Percentiles rank a stretch among this genome's conserved stretches.
These are phyloP conservation scores for Apodemia mormo DNA, from an alignment of 2,888 invertebrate genomes.

Conservation along the genomic window DNA sequence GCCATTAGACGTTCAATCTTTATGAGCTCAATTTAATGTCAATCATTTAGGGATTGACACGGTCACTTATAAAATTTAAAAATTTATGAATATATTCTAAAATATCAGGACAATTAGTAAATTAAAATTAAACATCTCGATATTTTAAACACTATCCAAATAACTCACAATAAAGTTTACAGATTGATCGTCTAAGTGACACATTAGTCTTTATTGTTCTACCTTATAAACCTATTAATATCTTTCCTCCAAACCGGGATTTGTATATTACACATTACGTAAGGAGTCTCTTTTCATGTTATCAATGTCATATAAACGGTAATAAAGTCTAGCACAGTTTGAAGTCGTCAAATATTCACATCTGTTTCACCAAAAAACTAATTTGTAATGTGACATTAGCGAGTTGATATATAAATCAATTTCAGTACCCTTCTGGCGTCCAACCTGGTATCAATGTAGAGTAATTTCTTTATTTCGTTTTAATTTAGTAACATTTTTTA, in stretches of 20 bases:
- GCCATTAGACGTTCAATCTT: slow-evolving; percentile 15
- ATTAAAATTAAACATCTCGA: not conserved
- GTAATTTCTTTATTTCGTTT: not conserved
- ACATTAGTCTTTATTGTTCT: not conserved
- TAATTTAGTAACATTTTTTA: not conserved
- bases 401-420: not conserved
- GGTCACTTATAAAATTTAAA: not conserved
- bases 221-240: slow-evolving; percentile 17
- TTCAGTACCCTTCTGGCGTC: not conserved
- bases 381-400: not conserved
- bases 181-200: slow-evolving; percentile 6
- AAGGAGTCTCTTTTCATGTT: not conserved
- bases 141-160: not conserved
- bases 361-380: not conserved
- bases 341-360: not conserved
- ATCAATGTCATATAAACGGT: slow-evolving; percentile 4
- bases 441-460: not conserved
- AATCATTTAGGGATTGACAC: not conserved
- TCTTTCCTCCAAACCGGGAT: slow-evolving; percentile 12
- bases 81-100: not conserved
- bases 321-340: slow-evolving; percentile 19
- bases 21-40: not conserved
- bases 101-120: not conserved
- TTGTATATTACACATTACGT: slow-evolving; percentile 4
- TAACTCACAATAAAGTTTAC: not conserved